A percentile compares a stretch with the other conserved stretches of the same genome.
Evolutionary conservation across 2,888 invertebrate genomes (phyloP).

Genomic region (Cataglyphis albicans): DNA sequence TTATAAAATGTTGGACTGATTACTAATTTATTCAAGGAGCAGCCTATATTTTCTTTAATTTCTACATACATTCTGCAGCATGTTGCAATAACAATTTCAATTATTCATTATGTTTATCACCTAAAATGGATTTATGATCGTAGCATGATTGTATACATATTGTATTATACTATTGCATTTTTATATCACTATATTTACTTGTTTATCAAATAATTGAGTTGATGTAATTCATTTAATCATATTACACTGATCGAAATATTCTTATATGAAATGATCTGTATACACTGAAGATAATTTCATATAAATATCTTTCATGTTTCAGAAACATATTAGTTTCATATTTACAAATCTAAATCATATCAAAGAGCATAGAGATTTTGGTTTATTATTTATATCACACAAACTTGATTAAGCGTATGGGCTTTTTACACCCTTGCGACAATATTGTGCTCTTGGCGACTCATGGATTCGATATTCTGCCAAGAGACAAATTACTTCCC

Average conservation of each 20-base stretch:
- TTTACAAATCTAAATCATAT: slow-evolving; percentile 40
- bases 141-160: slow-evolving; percentile 3
- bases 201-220: not conserved
- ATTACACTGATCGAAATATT: not conserved
- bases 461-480: not conserved
- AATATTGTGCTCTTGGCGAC: not conserved
- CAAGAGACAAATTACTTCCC: not conserved
- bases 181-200: slow-evolving; percentile 4
- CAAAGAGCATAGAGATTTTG: not conserved
- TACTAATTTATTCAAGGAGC: not conserved
- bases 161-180: slow-evolving; percentile 4
- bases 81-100: not conserved
- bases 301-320: not conserved
- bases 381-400: slow-evolving; percentile 13
- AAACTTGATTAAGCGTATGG: not conserved
- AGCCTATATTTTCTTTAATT: slow-evolving; percentile 17
- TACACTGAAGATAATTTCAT: not conserved
- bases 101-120: not conserved
- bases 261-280: not conserved
- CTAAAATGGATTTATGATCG: not conserved
- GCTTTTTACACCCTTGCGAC: not conserved
- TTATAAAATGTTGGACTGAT: too few relatives aligned
- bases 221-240: not conserved
- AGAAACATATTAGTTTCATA: slow-evolving; percentile 14
- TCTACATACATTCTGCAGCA: slow-evolving; percentile 2